Base-by-base conservation (phyloP, 2,888 invertebrate genomes). In the Parasteatoda lunata region DNA sequence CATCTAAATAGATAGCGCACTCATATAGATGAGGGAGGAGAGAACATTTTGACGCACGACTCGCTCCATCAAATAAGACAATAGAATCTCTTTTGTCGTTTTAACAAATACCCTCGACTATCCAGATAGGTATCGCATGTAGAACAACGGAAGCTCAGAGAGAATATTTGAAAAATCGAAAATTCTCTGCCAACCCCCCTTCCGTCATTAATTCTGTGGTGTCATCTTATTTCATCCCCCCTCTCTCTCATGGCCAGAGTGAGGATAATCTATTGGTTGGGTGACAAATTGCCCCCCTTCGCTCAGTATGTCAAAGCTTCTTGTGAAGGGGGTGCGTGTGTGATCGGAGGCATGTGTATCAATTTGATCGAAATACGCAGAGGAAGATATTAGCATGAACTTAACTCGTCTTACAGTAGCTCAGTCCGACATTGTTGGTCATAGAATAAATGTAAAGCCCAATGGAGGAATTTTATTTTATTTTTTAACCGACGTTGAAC, bases 281-380 rank as follows among this genome's bases (percentile, higher is more conserved):
- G 83, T 84, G 83, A 84, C 83, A 84, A 84, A 84, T 84, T 84
- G 83, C 83, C 83, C 83, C 83, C 83, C 83, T 77, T 84, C 77
- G 77, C 83, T 71, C 77, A 70, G 77, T 65, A 49, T 83, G 71
- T 77, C 77, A 72, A 77, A 51, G 77, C 72, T 51, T 66, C 51
- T 11, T 66, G 76, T 52, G n/a, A 52, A 52, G 70, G 81, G 64
- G 75, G 82, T 48, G 48, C 8, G 45, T 45, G 54, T 13, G 45
- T 70, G 49, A 71, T 70, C 68, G 13, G 7, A 11, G 64, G 48
- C 45, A 15, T 66, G 49, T 70, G 82, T 83, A 83, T 83, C 82
- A 76, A 77, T 83, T 83, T 69, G 82, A 77, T 83, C 76, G 70
- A 59, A 59, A n/a, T n/a, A n/a, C 30, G n/a, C 51, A 30, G 77